Base-by-base conservation (phyloP, 92 coral and sea anemone species). In the Palythoa grandis region DNA sequence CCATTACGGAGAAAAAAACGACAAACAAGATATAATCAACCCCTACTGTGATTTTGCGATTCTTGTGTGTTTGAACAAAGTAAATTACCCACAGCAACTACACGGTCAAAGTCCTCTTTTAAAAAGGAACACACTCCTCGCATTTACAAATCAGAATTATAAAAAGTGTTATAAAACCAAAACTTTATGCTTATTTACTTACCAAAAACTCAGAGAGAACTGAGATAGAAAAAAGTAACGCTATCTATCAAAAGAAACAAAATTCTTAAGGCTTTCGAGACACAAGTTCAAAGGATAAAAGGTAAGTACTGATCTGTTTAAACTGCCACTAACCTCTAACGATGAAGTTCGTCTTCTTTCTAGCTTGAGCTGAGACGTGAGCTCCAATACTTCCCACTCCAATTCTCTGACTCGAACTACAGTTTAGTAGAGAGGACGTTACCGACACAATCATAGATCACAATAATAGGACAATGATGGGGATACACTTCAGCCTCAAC, bases 271-370 rank as follows among this genome's bases (percentile, higher is more conserved):
- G 19, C 65, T 58, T 58, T 58, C 65, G 12, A 58, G 12, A 58
- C 17, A 15, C 65, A 14, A 58, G 20, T 15, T 15, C 4, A 11
- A 15, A 15, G 35, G 35, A 29, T 29, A 29, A 29, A 29, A 0
- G 1, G 65, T 14, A 58, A 15, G 19, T 43, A 43, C 50, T 5
- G 50, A 8, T 43, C 50, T 43, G 1, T 39, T 6, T 29, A 29
- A 60, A 15, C 48, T 13, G 53, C 8, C 8, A 61, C 92, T 70
- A 40, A 96, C 99, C 93, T 97, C 97, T 74, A 97, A 82, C 4
- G 92, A 82, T 4, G 92, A 86, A 14, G 98, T 92, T 78, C 99
- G 87, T 60, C 88, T 82, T 79, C 90, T 95, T 70, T 97, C 99
- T 52, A 95, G 66, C 50, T 77, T 86, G 38, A 97, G 91, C 69